Conservation (phyloP, 2,888 invertebrate species). For the Therioaphis trifolii region DNA sequence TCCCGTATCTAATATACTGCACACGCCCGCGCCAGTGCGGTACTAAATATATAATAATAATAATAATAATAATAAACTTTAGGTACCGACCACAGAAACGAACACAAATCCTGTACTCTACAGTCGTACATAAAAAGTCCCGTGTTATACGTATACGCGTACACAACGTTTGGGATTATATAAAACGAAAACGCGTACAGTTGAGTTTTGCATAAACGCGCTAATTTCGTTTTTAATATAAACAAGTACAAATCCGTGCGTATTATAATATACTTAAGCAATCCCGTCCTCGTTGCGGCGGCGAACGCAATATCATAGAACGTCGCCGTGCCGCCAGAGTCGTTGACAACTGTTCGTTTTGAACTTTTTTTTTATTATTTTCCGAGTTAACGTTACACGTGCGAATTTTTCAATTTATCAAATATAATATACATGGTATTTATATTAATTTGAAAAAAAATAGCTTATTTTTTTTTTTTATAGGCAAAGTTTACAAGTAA, state of each 20-base stretch:
- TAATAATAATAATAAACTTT: neutral
- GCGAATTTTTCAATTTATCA: too few species aligned
- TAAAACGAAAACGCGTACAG: constrained; percentile 1
- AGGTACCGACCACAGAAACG: neutral
- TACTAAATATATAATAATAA: neutral
- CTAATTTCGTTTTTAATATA: constrained; percentile 27
- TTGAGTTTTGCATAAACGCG: constrained; percentile 1
- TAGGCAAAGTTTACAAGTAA: too few species aligned
- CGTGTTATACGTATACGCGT: neutral
- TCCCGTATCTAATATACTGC: neutral
- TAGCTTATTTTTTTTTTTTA: too few species aligned
- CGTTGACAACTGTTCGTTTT: constrained; percentile 2
- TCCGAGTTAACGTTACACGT: neutral
- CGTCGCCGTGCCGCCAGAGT: neutral
- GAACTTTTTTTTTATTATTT: neutral
- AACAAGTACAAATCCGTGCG: neutral
- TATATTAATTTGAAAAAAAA: too few species aligned
- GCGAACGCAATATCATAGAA: neutral
- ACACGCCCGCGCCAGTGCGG: neutral
- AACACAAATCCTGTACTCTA: neutral
- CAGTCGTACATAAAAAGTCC: neutral
- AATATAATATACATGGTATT: too few species aligned
- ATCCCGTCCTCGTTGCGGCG: neutral
- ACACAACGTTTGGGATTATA: constrained; percentile 1
- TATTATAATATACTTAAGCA: neutral